Percentiles rank a stretch among this genome's conserved stretches.
These are phyloP conservation scores for Holothuria leucospilota DNA, from an alignment of 53 echinoderm and acorn worm species.

Conservation along the genomic window DNA sequence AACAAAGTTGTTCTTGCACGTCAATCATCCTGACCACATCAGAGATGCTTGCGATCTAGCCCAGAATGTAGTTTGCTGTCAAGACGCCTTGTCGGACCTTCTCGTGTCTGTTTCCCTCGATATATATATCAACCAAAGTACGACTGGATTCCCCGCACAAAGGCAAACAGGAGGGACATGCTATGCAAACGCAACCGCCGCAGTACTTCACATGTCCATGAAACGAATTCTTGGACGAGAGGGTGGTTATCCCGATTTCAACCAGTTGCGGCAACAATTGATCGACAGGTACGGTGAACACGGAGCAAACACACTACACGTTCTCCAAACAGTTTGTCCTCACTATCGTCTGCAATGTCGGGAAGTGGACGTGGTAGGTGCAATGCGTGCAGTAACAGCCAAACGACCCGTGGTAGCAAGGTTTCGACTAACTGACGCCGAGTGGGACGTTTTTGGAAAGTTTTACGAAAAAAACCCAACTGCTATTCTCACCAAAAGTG, in stretches of 20 bases:
- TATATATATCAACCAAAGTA: constrained; percentile 41
- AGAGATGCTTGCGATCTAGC: constrained; percentile 34
- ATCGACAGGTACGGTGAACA: constrained; percentile 13
- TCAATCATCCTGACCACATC: constrained; percentile 49
- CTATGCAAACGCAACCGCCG: constrained; percentile 53
- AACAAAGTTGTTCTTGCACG: constrained; percentile 46
- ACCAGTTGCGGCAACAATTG: constrained; percentile 9
- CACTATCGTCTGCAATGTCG: not conserved
- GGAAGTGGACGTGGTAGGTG: not conserved
- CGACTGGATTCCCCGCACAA: not conserved
- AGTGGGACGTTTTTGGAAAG: not conserved
- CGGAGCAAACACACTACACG: not conserved
- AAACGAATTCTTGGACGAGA: constrained; percentile 53
- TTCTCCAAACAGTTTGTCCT: not conserved
- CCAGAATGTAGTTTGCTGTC: constrained; percentile 26
- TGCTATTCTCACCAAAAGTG: not conserved
- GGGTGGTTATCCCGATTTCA: constrained; percentile 58
- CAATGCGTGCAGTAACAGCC: not conserved
- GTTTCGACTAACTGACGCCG: not conserved
- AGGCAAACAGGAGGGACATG: constrained; percentile 25
- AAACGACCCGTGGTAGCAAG: not conserved
- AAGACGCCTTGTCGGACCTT: constrained; percentile 33
- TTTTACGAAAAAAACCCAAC: not conserved
- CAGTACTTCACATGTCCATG: constrained; percentile 49
- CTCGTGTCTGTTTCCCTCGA: constrained; percentile 38